Conservation (phyloP, 2,888 invertebrate genomes). For the Cartodere bifasciata region DNA sequence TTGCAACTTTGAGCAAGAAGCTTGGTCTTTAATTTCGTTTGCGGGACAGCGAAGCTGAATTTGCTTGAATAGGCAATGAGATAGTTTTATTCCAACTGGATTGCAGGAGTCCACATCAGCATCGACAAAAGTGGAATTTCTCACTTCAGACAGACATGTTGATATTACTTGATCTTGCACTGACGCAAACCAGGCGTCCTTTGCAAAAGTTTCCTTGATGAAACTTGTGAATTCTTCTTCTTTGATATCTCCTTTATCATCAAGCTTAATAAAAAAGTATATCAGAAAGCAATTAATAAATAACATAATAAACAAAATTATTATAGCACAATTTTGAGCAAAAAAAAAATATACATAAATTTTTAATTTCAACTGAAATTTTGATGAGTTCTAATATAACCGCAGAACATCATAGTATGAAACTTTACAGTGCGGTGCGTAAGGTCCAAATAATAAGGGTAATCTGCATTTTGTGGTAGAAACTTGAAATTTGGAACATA, state of each 20-base stretch:
- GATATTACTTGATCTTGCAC: constrained; percentile 26
- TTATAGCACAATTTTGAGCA: no score
- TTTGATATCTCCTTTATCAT: constrained; percentile 26
- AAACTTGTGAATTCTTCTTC: constrained; percentile 22
- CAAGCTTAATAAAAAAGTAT: constrained; percentile 22
- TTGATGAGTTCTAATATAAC: no score
- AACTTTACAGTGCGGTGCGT: no score
- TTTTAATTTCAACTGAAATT: no score
- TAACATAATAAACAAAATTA: no score
- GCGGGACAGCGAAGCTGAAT: constrained; percentile 32
- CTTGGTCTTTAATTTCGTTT: constrained; percentile 30
- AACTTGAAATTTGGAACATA: no score
- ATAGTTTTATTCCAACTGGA: constrained; percentile 26
- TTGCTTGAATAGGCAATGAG: constrained; percentile 31
- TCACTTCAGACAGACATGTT: constrained; percentile 29
- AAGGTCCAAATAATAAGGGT: no score
- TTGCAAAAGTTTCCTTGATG: constrained; percentile 23
- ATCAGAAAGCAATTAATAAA: constrained; percentile 16
- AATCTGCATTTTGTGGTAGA: no score
- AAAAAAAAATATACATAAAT: no score
- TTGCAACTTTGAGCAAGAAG: constrained; percentile 26
- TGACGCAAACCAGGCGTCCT: constrained; percentile 26
- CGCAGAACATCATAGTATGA: no score
- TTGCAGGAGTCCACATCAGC: constrained; percentile 25
- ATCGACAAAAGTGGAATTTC: constrained; percentile 20